Base-by-base conservation (phyloP, 1,140 invertebrate genomes). In the Penaeus japonicus region DNA sequence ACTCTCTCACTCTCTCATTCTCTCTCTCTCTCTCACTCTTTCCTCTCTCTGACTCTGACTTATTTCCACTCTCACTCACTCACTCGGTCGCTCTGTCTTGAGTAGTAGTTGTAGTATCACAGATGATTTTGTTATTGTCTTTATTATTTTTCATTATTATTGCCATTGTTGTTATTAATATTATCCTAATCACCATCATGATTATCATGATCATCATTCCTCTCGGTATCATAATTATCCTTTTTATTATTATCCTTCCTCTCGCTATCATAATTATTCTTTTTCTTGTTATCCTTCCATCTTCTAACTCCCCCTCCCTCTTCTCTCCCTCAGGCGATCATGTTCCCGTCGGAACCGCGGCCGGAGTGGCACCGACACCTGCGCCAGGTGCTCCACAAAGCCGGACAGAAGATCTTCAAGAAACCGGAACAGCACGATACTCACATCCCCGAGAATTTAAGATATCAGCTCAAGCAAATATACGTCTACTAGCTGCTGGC, bases 311-410 rank as follows among this genome's bases (percentile, higher is more conserved):
- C n/a, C 35, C 27, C 20, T 17, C 39, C 30, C 35, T 24, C 54
- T 78, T 47, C 62, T 24, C 55, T 57, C 73, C 70, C 27, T 20
- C 80, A 88, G 87, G 87, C 87, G 47, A 88, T 88, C 18, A 88
- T 88, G 87, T 88, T 88, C 87, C 87, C 87, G 53, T 83, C 79
- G 53, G 87, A 88, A 80, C 79, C 87, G n/a, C 87, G 87, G 17
- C 87, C 87, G 3, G 87, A 88, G 87, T 88, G 87, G 87, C 87
- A 88, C 55, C 62, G 87, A 20, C 87, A 88, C 70, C 80, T 88
- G 18, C 79, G 87, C 27, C 87, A 88, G 53, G 87, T 88, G n/a
- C 30, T 88, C 80, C 62, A 88, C 70, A 88, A 88, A 55, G 87
- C 87, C 22, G 87, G 87, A 10, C 87, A 88, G 70, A 82, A 77